Percentiles rank a stretch among this genome's conserved stretches.
Conservation (phyloP, 2,113 vertebrate species). For the Theristicus caerulescens region DNA sequence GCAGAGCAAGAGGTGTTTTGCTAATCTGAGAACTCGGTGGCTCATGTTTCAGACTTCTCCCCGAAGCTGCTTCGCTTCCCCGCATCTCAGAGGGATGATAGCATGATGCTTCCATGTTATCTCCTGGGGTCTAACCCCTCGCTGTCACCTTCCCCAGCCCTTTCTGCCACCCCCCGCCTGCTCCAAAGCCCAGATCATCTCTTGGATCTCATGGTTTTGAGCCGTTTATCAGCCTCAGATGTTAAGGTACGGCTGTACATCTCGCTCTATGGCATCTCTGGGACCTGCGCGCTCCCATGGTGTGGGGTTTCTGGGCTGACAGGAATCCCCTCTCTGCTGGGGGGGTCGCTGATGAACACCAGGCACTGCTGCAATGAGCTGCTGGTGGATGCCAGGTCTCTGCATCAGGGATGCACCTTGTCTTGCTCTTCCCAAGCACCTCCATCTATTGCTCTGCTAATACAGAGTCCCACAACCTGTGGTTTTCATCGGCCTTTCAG, state of each 20-base stretch:
- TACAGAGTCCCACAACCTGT: background rate
- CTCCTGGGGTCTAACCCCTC: background rate
- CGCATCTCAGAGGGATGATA: background rate
- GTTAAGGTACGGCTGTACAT: background rate
- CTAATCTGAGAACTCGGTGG: background rate
- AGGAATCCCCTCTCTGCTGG: background rate
- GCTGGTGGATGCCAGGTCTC: background rate
- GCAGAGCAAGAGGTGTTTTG: slow-evolving; percentile 15
- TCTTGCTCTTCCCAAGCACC: background rate
- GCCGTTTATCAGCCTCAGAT: background rate
- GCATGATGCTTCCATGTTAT: background rate
- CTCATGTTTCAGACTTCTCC: background rate
- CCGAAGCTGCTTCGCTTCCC: background rate
- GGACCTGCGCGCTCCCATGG: background rate
- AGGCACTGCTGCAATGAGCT: background rate
- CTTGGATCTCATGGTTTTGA: background rate
- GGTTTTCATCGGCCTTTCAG: background rate
- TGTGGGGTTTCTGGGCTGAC: background rate
- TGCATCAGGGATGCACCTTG: background rate
- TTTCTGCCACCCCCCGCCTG: background rate
- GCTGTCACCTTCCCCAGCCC: background rate
- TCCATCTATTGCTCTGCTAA: background rate
- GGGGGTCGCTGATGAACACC: background rate
- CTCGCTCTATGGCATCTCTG: background rate
- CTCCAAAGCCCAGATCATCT: background rate